These are phyloP conservation scores for Phoxinus dragarum DNA, from an alignment of 2,797 vertebrate species.

Conservation along the genomic window DNA sequence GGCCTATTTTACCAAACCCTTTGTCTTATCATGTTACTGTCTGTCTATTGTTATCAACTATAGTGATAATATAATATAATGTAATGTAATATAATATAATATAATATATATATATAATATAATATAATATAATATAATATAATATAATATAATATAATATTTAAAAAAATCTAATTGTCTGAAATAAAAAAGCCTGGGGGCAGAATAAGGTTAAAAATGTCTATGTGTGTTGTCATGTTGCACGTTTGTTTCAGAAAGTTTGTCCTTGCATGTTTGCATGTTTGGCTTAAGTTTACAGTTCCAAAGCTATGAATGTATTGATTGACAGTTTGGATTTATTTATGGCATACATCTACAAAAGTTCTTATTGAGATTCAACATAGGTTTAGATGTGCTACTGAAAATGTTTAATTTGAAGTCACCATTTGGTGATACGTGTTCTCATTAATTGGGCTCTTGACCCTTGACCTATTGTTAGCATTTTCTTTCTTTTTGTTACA, in stretches of 20 bases:
- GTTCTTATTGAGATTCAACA: neutral
- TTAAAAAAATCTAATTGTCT: neutral
- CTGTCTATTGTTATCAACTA: neutral
- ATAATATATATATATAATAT: neutral
- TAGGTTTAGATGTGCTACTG: neutral
- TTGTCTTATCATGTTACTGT: constrained; percentile 34
- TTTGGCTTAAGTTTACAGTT: neutral
- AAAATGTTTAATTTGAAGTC: neutral
- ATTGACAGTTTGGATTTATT: neutral
- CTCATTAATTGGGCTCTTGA: neutral
- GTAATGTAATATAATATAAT: neutral
- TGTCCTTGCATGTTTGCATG: neutral
- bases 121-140: neutral
- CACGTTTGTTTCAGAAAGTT: constrained; percentile 1
- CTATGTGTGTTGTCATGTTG: neutral
- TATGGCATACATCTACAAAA: neutral
- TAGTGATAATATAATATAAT: neutral
- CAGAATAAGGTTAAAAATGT: neutral
- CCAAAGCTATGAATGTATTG: neutral
- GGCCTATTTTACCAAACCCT: constrained; percentile 37
- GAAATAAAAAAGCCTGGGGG: neutral
- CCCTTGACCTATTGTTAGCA: too few relatives aligned
- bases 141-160: neutral
- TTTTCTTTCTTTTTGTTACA: too few relatives aligned
- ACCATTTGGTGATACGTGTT: neutral